Base-by-base conservation (phyloP, 2,888 invertebrate species). In the Aspidiotus destructor region DNA sequence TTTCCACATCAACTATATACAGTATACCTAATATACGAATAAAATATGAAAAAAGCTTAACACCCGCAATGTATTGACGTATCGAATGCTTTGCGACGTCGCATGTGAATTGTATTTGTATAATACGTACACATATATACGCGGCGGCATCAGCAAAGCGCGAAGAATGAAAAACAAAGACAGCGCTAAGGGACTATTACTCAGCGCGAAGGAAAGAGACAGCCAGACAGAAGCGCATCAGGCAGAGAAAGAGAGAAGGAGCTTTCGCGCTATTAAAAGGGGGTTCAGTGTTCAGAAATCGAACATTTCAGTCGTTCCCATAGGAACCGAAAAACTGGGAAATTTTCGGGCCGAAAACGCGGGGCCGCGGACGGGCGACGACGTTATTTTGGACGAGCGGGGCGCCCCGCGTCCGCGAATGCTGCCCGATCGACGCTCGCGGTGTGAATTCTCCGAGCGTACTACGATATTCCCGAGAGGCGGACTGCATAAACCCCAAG, bases 291-390 rank as follows among this genome's bases (percentile, higher is more conserved):
- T 68, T 68, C 65, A 70, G 67, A 70, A 67, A 70, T 70, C 65
- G 72, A 72, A 71, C 71, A 69, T 69, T 63, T 62, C 65, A 67
- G 69, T 70, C 70, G 81, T 81, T 81, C 81, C 81, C 80, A 81
- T 81, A 80, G 81, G 81, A 80, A 80, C 80, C 76, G 77, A 76
- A 75, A 75, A 74, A 76, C 74, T 74, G 76, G 76, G 75, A n/a
- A 75, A 68, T 69, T 28, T 70, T 70, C 70, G 71, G 72, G 64
- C 67, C 61, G 62, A 44, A 71, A 48, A n/a, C 48, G 70, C 70
- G 71, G 72, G 72, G 68, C 65, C 70, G 28, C 28, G 62, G 67
- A 62, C 69, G 69, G 52, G 48, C 69, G 69, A 28, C 28, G 28
- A 28, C 67, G 69, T 61, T 63, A 16, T 65, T 54, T 15, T 16